These are phyloP conservation scores for Eurytoma adleriae DNA, from an alignment of 2,888 invertebrate species.

Conservation along the genomic window DNA sequence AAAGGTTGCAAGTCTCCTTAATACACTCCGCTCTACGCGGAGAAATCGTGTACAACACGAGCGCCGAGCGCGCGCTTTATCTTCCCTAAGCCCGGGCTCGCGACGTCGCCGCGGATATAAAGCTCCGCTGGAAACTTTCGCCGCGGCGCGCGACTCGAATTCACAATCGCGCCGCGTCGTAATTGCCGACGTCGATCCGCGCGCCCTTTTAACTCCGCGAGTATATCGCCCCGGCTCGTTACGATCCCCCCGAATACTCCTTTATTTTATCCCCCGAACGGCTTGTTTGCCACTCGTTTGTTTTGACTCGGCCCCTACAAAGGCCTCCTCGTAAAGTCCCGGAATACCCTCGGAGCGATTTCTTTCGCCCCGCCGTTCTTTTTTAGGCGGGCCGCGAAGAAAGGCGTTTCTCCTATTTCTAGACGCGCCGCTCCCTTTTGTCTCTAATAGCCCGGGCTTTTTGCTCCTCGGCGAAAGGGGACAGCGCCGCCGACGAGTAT, in stretches of 20 bases:
- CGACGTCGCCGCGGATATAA: slow-evolving; percentile 6
- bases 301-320: background rate
- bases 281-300: background rate
- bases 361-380: slow-evolving; percentile 14
- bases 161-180: slow-evolving; percentile 7
- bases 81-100: slow-evolving; percentile 20
- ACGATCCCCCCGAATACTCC: too few relatives aligned
- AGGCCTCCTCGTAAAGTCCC: background rate
- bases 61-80: slow-evolving; percentile 17
- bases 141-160: slow-evolving; percentile 7
- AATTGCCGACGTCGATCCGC: slow-evolving; percentile 22
- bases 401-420: slow-evolving; percentile 55
- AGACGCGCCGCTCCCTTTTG: slow-evolving; percentile 44
- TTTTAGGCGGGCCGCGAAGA: slow-evolving; percentile 29
- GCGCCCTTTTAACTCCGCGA: too few relatives aligned
- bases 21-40: background rate
- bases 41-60: background rate
- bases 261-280: background rate
- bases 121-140: slow-evolving; percentile 23
- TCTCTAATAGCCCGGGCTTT: slow-evolving; percentile 36
- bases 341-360: background rate
- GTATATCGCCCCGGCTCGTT: too few relatives aligned
- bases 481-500: background rate
- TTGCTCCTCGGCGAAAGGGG: slow-evolving; percentile 5
- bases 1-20: too few relatives aligned